Evolutionary conservation across 2,113 vertebrate species (phyloP).

Genomic region (Solea solea): DNA sequence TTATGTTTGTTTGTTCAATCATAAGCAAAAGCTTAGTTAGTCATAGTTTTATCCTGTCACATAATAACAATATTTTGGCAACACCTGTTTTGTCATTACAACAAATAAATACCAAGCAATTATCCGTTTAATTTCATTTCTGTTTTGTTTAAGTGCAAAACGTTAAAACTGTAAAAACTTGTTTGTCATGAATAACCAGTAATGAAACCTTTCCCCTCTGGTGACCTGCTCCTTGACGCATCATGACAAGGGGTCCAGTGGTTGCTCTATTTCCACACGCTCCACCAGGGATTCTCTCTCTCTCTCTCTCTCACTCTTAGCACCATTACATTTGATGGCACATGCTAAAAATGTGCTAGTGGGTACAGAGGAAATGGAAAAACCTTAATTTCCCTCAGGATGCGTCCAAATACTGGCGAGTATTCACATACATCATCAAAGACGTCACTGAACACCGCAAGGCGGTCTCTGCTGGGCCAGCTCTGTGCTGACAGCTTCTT

Average conservation of each 20-base stretch:
- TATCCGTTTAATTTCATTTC: background rate
- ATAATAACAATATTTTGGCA: background rate
- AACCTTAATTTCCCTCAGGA: conserved; percentile 88
- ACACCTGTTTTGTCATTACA: background rate
- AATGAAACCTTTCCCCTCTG: conserved; percentile 31
- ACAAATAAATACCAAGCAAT: background rate
- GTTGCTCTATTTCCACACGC: conserved; percentile 65
- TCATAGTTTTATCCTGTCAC: background rate
- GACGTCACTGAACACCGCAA: conserved; percentile 77
- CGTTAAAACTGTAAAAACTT: background rate
- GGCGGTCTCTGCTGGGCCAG: conserved; percentile 67
- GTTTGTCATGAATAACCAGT: conserved; percentile 30
- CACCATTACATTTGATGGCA: conserved; percentile 59
- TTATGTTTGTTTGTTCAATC: background rate
- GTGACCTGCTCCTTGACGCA: conserved; percentile 46
- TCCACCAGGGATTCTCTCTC: conserved; percentile 65
- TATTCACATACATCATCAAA: conserved; percentile 84
- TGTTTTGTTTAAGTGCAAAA: background rate
- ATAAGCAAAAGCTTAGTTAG: background rate
- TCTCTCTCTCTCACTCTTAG: conserved; percentile 63
- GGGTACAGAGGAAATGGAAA: conserved; percentile 74
- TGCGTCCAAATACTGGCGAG: conserved; percentile 81
- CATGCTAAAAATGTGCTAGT: conserved; percentile 72
- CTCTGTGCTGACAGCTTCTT: conserved; percentile 65
- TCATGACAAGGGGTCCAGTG: conserved; percentile 49